Percentiles rank a stretch among this genome's conserved stretches.
Evolutionary conservation across 2,797 vertebrate genomes (phyloP).

Genomic region (Bradypus variegatus): DNA sequence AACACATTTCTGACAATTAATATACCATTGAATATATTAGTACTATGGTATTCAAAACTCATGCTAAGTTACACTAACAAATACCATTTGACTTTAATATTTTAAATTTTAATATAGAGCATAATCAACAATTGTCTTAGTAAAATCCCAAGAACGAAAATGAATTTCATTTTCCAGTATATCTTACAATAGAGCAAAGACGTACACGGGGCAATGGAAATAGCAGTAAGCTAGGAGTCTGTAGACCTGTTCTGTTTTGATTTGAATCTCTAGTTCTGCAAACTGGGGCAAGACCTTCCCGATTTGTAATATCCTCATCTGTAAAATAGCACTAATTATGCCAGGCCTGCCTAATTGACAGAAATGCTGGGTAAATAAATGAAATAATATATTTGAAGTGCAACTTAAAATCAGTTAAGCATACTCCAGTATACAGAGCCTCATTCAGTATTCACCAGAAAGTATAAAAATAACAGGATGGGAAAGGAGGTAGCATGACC

Average conservation of each 20-base stretch:
- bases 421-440: background rate
- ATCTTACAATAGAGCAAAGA: background rate
- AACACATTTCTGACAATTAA: constrained; percentile 3
- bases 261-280: background rate
- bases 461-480: background rate
- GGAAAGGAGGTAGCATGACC: background rate
- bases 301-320: background rate
- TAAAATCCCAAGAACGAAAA: constrained; percentile 12
- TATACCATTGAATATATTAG: background rate
- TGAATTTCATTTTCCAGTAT: background rate
- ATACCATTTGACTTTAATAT: background rate
- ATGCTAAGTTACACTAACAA: background rate
- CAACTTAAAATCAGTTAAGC: constrained; percentile 7
- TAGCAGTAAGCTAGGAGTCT: background rate
- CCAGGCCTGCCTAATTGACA: background rate
- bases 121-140: background rate
- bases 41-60: background rate
- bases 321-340: background rate
- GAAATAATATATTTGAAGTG: constrained; percentile 3
- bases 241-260: background rate
- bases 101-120: background rate
- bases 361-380: constrained; percentile 21
- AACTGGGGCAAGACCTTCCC: background rate
- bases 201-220: background rate
- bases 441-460: background rate